Base-by-base conservation (phyloP, 2,797 vertebrate species). In the Bovichtus diacanthus region DNA sequence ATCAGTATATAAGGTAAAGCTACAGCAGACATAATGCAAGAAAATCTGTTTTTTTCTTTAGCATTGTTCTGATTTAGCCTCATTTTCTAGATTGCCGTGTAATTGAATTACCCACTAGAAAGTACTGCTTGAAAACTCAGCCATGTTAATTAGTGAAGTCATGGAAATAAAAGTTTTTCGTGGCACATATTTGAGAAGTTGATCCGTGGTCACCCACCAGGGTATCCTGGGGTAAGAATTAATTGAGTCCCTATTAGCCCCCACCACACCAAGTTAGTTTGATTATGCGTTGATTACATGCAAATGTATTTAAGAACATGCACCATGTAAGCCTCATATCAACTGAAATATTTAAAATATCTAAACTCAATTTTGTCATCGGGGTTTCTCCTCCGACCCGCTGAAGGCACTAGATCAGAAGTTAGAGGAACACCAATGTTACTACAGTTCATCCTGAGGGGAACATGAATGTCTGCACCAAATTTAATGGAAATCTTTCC, bases 281-380 rank as follows among this genome's bases (percentile, higher is more conserved):
- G 27, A 23, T 65, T 19, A 12, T 18, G 27, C 25, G 65, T 50
- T 43, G 13, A 76, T 55, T 23, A 6, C 39, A 39, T 2, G 19
- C 10, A 47, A 16, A 25, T 55, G 2, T 55, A 49, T 76, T 12
- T 12, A 36, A 21, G 31, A 58, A 13, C 55, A 0, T 13, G 19
- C 34, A 59, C 1, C 7, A 38, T 34, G 0, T 10, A 41, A 25
- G 62, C 53, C 21, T 3, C 27, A 53, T 18, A 47, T 36, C 43
- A 69, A 38, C 44, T 53, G 50, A 8, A 44, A 58, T 63, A 51
- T 46, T 19, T 21, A 21, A 67, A 9, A 18, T 68, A 25, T 51
- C 58, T 60, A 34, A 55, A 6, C 16, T 15, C 6, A 12, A 10
- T 47, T 62, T 41, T 29, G 13, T n/a, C n/a, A n/a, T n/a, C n/a